Evolutionary conservation across 2,797 vertebrate species (phyloP).

Genomic region (Pampus argenteus): DNA sequence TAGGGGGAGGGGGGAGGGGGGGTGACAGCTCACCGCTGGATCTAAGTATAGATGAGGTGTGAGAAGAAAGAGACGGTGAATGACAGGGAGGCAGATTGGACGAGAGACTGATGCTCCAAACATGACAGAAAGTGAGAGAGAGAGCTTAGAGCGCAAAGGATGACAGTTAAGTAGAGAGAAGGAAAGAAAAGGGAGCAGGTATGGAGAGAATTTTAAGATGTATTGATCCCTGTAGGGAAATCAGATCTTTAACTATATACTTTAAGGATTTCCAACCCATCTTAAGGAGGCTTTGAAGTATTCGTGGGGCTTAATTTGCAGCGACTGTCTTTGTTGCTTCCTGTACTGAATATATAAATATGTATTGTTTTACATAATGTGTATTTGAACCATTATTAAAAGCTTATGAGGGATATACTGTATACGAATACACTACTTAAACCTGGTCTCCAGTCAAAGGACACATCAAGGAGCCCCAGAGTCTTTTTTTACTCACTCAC

Average conservation of each 20-base stretch:
- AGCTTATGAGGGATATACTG: too few species aligned
- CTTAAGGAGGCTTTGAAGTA: neutral
- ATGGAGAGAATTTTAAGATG: neutral
- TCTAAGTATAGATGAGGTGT: conserved; percentile 70
- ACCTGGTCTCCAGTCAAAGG: neutral
- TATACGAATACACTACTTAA: neutral
- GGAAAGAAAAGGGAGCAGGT: neutral
- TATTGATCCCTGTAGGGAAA: conserved; percentile 15
- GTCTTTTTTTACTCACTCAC: too few species aligned
- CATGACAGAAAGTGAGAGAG: neutral
- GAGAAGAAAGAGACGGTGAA: conserved; percentile 52
- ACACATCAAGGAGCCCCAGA: neutral
- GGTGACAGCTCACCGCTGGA: conserved; percentile 42
- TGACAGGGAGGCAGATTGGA: conserved; percentile 53
- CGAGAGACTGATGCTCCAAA: conserved; percentile 33
- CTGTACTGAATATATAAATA: neutral
- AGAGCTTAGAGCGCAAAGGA: neutral
- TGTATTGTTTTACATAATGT: neutral
- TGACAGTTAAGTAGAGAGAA: neutral
- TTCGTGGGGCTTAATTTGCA: neutral
- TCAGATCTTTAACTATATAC: neutral
- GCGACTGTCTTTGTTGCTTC: neutral
- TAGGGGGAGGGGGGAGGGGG: conserved; percentile 10
- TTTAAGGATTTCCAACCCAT: neutral
- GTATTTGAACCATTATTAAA: too few species aligned